Percentiles rank a stretch among this genome's conserved stretches.
These are phyloP conservation scores for Cherax destructor DNA, from an alignment of 1,140 invertebrate genomes.

Conservation along the genomic window DNA sequence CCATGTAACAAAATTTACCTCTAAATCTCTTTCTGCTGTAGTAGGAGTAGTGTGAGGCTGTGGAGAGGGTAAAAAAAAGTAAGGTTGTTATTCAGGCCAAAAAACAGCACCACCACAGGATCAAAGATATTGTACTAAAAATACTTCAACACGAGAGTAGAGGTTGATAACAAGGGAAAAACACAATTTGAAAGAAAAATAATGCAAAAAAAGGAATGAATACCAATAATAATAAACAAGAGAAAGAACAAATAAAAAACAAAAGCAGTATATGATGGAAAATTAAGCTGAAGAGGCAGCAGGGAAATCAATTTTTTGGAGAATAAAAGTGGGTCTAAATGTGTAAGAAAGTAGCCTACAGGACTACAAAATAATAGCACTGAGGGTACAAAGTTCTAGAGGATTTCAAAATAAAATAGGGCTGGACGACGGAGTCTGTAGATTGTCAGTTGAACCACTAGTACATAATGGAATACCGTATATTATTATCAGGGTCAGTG, in stretches of 20 bases:
- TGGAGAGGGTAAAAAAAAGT: constrained; percentile 66
- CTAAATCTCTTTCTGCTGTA: constrained; percentile 65
- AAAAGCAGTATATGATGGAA: background rate
- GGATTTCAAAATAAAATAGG: background rate
- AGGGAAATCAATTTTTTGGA: background rate
- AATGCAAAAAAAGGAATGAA: background rate
- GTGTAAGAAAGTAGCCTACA: background rate
- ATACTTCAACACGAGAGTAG: constrained; percentile 28
- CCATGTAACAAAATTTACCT: constrained; percentile 62
- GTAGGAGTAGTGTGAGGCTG: constrained; percentile 65
- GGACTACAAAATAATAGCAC: background rate
- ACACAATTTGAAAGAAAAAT: constrained; percentile 1
- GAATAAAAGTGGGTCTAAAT: background rate
- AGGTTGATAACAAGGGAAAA: constrained; percentile 2
- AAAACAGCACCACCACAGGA: constrained; percentile 54
- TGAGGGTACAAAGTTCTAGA: background rate
- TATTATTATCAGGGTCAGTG: constrained; percentile 3
- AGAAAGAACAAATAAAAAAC: background rate
- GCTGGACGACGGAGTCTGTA: background rate
- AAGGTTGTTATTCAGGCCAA: constrained; percentile 48
- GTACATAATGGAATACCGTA: background rate
- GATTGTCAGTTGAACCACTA: constrained; percentile 1
- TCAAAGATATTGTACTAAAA: constrained; percentile 45
- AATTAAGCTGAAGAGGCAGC: background rate
- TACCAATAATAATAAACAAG: background rate